Percentiles rank a stretch among this genome's conserved stretches.
Conservation (phyloP, 2,888 invertebrate genomes). For the Acanthopleura granulata region DNA sequence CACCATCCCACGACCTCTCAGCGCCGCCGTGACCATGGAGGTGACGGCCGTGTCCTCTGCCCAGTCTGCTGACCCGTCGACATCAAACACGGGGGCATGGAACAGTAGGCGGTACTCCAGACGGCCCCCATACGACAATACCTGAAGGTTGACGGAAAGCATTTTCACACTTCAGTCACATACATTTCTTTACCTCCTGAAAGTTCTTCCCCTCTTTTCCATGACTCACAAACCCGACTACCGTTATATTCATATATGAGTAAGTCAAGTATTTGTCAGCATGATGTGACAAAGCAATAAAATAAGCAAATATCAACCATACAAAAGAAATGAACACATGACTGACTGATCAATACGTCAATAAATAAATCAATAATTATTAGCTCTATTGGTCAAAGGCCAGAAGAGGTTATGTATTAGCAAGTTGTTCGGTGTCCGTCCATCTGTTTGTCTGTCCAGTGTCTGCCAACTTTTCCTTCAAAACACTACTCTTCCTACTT, state of each 20-base stretch:
- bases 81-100: not conserved
- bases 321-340: no score
- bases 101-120: not conserved
- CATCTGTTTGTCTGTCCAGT: no score
- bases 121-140: not conserved
- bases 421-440: no score
- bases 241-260: not conserved
- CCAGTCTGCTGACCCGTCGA: not conserved
- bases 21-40: not conserved
- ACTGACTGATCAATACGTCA: no score
- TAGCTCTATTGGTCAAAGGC: no score
- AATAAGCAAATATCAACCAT: no score
- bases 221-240: no score
- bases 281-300: no score
- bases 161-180: not conserved
- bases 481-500: no score
- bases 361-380: no score
- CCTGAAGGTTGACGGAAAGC: not conserved
- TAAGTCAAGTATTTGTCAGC: slow-evolving; percentile 49
- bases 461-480: no score
- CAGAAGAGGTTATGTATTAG: no score
- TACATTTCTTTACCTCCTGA: not conserved
- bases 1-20: not conserved
- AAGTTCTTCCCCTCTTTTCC: not conserved
- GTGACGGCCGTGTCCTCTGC: not conserved